A percentile compares a stretch with the other conserved stretches of the same genome.
Conservation (phyloP, 1,140 invertebrate genomes). For the Calliopsis andreniformis region DNA sequence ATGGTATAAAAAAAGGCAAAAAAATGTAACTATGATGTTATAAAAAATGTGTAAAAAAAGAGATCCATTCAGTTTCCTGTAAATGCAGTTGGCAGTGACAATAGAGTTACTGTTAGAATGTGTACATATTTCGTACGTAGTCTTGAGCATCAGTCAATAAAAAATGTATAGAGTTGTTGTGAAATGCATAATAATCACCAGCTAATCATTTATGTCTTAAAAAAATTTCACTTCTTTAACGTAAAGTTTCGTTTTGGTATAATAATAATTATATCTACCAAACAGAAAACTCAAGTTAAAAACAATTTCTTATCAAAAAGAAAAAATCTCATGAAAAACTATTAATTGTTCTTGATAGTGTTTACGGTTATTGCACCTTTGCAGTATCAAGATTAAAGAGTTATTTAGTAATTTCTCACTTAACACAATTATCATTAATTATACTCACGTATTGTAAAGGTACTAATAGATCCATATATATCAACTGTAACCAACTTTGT, state of each 20-base stretch:
- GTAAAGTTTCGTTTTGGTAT: not conserved
- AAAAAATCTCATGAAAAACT: not conserved
- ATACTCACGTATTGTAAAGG: slow-evolving; percentile 63
- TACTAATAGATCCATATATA: slow-evolving; percentile 74
- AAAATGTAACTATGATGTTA: slow-evolving; percentile 21
- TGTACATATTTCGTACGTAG: slow-evolving; percentile 7
- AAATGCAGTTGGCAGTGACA: slow-evolving; percentile 63
- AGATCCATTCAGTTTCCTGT: slow-evolving; percentile 28
- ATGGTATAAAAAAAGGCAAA: slow-evolving; percentile 27
- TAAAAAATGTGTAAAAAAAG: slow-evolving; percentile 18
- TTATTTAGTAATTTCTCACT: slow-evolving; percentile 5
- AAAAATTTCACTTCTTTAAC: not conserved
- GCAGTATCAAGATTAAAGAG: slow-evolving; percentile 38
- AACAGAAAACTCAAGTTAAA: not conserved
- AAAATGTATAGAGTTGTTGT: slow-evolving; percentile 8
- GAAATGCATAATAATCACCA: not conserved
- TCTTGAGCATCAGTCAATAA: slow-evolving; percentile 45
- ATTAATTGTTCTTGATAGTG: not conserved
- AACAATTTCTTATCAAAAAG: not conserved
- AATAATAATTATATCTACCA: slow-evolving; percentile 6
- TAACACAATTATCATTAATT: slow-evolving; percentile 22
- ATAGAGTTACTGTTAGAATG: slow-evolving; percentile 12
- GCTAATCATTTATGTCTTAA: not conserved
- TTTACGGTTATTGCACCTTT: slow-evolving; percentile 29
- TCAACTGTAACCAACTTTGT: slow-evolving; percentile 75